Percentiles rank a stretch among this genome's conserved stretches.
Evolutionary conservation across 2,888 invertebrate species (phyloP).

Genomic region (Chymomyza caudatula): DNA sequence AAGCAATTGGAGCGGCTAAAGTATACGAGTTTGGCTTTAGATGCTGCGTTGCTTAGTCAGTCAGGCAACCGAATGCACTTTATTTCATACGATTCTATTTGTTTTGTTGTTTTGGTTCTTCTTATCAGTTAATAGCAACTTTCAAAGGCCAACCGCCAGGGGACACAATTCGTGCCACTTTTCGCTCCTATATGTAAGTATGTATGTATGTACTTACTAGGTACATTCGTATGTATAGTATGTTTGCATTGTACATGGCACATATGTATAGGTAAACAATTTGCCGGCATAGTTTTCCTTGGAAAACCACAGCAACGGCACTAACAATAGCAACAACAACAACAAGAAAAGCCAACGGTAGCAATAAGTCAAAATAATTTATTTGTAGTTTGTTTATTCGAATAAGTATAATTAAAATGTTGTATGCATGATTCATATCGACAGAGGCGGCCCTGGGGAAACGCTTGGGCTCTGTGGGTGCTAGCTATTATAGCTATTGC

Average conservation of each 20-base stretch:
- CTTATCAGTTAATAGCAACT: constrained; percentile 55
- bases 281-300: constrained; percentile 17
- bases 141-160: constrained; percentile 10
- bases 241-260: no score
- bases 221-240: background rate
- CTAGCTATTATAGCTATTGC: background rate
- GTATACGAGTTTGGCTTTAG: no score
- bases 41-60: no score
- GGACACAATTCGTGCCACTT: background rate
- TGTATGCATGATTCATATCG: constrained; percentile 51
- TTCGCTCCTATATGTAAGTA: background rate
- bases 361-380: constrained; percentile 50
- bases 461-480: background rate
- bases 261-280: background rate
- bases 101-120: constrained; percentile 22
- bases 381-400: constrained; percentile 43
- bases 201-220: no score
- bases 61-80: constrained; percentile 18
- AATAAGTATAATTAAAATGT: constrained; percentile 59
- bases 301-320: background rate
- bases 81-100: constrained; percentile 2
- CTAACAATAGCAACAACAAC: background rate
- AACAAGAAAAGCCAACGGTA: constrained; percentile 1
- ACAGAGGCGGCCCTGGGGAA: background rate
- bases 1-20: no score